Base-by-base conservation (phyloP, 2,113 vertebrate genomes). In the Chrysemys picta region DNA sequence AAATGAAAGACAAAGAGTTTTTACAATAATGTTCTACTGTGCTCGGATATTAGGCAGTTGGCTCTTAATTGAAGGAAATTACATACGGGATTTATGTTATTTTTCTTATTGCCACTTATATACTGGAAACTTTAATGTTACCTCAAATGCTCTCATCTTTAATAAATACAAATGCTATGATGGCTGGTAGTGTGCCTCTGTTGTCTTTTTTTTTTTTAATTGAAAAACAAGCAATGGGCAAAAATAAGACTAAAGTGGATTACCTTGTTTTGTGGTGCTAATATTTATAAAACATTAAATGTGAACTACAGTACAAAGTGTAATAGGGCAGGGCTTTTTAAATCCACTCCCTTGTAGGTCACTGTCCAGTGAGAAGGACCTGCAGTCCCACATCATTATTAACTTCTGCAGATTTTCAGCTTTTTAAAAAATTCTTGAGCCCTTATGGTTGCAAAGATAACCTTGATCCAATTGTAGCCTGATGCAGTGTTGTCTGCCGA, bases 91-190 rank as follows among this genome's bases (percentile, higher is more conserved):
- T 82, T 93, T 91, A 17, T 93, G 24, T 47, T 96, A 31, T 47
- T 95, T 94, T 93, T 84, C 35, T 49, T 89, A 89, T 80, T 90
- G 86, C 89, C 50, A 21, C 17, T 86, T 89, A 38, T 87, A 81
- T 13, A 80, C 80, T 65, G 57, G 80, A 95, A 96, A 89, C 31
- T 38, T 87, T 38, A 90, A 59, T 0, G 1, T 93, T 87, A 52
- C 31, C 50, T 72, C 1, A 0, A 53, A 27, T 93, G 42, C 72
- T 87, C 42, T 90, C 79, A 52, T 83, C 87, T 80, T 89, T 76
- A 93, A 85, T n/a, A 85, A 65, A 27, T 80, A 83, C 94, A 91
- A 95, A 59, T 89, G 69, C 38, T 88, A 2, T 69, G 87, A 52
- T 78, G 35, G 83, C 38, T 49, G 54, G 13, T 69, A 6, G 69